A percentile compares a stretch with the other conserved stretches of the same genome.
Conservation (phyloP, 2,797 vertebrate genomes). For the Siniperca undulata region DNA sequence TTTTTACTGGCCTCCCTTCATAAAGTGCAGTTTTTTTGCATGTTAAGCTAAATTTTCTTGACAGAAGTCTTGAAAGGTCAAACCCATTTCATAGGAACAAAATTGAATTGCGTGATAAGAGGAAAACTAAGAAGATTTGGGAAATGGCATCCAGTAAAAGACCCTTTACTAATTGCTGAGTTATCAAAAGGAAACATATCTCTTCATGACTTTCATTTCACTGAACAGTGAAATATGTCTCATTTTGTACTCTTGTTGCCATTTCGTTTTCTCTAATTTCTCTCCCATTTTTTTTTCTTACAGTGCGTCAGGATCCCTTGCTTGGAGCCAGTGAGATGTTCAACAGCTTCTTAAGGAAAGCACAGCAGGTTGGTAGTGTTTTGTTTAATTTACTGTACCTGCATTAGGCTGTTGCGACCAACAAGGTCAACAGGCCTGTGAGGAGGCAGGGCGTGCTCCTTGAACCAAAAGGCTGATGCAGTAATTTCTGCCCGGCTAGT, state of each 20-base stretch:
- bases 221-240: not conserved
- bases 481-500: constrained; percentile 31
- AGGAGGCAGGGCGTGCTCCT: constrained; percentile 17
- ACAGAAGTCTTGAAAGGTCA: constrained; percentile 21
- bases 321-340: constrained; percentile 95
- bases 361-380: constrained; percentile 91
- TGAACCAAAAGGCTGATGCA: constrained; percentile 33
- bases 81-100: constrained; percentile 4
- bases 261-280: constrained; percentile 2
- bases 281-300: not conserved
- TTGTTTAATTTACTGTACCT: not conserved
- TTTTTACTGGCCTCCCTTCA: not conserved
- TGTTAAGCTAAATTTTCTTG: not conserved
- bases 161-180: not conserved
- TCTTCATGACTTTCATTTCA: not conserved
- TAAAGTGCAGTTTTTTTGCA: not conserved
- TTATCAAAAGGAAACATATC: not conserved
- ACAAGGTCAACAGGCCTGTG: constrained; percentile 17
- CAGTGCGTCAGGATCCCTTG: constrained; percentile 95
- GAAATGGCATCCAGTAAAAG: constrained; percentile 18
- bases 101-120: not conserved
- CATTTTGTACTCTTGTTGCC: not conserved
- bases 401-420: not conserved
- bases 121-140: not conserved
- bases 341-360: constrained; percentile 97